Evolutionary conservation across 1,140 invertebrate species (phyloP), one percentile per base, ranked within the genome.

Genomic region (Diachasmimorpha longicaudata): DNA sequence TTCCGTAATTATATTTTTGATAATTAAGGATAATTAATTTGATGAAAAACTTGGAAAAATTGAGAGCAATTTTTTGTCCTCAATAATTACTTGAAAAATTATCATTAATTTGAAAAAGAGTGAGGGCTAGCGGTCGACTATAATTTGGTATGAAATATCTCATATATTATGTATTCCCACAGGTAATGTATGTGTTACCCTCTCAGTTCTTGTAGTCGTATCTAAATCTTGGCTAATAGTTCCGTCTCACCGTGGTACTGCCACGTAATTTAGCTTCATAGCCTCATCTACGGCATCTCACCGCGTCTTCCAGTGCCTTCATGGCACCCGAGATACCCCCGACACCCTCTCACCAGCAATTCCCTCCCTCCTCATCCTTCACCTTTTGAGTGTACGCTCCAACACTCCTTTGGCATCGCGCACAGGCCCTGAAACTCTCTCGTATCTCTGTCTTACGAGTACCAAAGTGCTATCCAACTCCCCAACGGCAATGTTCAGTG

Each of bases 221-320:
- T 79, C 77, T 82, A 81, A 83, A 84, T 85, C 80, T 81, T 80
- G 71, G 82, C 82, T 84, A 84, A 85, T 84, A 84, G 81, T 85
- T 83, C 79, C 75, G 81, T 82, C 81, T 77, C 72, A 46, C 69
- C 46, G 74, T 42, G 42, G n/a, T 37, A 71, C 69, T 70, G 76
- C 74, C 77, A 70, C 78, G 80, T 84, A 85, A 85, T 85, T 85
- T 83, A 84, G 82, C 81, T 84, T 80, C 76, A 80, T 80, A 80
- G 79, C 75, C 78, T 82, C 77, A 79, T 81, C 75, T 79, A 78
- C 44, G 68, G 31, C 31, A 31, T 48, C 72, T 77, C 70, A 23
- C 58, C n/a, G 11, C 73, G 42, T 52, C 67, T 46, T 23, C 48
- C 46, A 63, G 6, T 25, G 31, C 31, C 31, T 31, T 31, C 31